Percentiles rank a stretch among this genome's conserved stretches.
Evolutionary conservation across 2,797 vertebrate species (phyloP).

Genomic region (Sebastes wilsoni): DNA sequence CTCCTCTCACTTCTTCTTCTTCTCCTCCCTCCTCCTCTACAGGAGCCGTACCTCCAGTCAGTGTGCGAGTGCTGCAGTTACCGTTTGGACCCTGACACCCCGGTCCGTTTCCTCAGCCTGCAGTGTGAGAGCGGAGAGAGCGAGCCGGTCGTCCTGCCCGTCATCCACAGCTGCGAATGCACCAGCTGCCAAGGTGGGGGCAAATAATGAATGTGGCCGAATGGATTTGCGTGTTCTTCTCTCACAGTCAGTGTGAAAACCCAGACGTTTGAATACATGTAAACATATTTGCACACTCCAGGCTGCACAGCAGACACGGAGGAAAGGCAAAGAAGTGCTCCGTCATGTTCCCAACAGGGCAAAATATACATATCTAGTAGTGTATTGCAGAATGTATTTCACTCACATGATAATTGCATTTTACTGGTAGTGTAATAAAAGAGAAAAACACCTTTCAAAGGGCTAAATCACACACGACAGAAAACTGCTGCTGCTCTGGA

Average conservation of each 20-base stretch:
- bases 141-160: slow-evolving; percentile 86
- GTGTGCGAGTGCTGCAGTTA: slow-evolving; percentile 92
- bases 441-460: not conserved
- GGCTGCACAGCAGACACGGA: not conserved
- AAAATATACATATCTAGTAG: not conserved
- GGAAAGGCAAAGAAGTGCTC: not conserved
- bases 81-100: slow-evolving; percentile 85
- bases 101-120: slow-evolving; percentile 87
- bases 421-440: not conserved
- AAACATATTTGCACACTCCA: not conserved
- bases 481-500: not conserved
- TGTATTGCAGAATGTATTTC: not conserved
- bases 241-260: not conserved
- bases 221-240: slow-evolving; percentile 27
- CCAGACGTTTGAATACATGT: slow-evolving; percentile 28
- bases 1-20: not conserved
- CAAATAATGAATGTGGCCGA: not conserved
- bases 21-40: not conserved
- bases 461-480: not conserved
- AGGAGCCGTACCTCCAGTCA: slow-evolving; percentile 92
- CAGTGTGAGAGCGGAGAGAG: slow-evolving; percentile 80
- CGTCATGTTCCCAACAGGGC: not conserved
- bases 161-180: slow-evolving; percentile 92
- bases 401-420: not conserved
- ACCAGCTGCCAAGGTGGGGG: slow-evolving; percentile 89